A percentile compares a stretch with the other conserved stretches of the same genome.
Evolutionary conservation across 30 jellyfish, hydroid and myxozoan species (phyloP).

Genomic region (Turritopsis dohrnii): DNA sequence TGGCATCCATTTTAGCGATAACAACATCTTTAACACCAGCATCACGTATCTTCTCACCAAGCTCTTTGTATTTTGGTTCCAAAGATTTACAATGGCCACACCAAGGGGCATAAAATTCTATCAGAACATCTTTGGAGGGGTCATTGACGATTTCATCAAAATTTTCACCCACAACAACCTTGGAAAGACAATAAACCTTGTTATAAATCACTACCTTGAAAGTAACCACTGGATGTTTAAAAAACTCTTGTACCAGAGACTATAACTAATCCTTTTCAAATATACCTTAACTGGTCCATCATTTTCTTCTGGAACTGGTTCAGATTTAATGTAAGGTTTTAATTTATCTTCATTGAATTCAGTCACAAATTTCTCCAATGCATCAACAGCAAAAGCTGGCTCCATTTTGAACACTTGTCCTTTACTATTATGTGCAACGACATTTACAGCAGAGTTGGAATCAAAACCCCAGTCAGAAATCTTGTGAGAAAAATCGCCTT

Average conservation of each 20-base stretch:
- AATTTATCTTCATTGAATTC: conserved; percentile 62
- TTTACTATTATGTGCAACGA: conserved; percentile 28
- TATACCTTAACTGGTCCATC: conserved; percentile 94
- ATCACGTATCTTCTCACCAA: conserved; percentile 70
- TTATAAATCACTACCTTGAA: too few relatives aligned
- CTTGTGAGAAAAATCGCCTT: conserved; percentile 16
- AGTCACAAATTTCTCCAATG: conserved; percentile 53
- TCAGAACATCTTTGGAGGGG: conserved; percentile 87
- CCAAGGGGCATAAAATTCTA: conserved; percentile 98
- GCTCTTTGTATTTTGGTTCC: conserved; percentile 88
- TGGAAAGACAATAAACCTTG: background rate
- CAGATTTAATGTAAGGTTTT: conserved; percentile 90
- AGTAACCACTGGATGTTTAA: too few relatives aligned
- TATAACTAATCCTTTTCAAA: too few relatives aligned
- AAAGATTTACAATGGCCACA: conserved; percentile 94
- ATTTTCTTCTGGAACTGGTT: conserved; percentile 83
- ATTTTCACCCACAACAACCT: conserved; percentile 97
- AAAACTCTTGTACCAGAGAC: too few relatives aligned
- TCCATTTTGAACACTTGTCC: conserved; percentile 41
- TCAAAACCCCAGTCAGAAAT: conserved; percentile 34
- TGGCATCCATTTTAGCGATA: conserved; percentile 98
- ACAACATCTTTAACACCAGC: conserved; percentile 77
- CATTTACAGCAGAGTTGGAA: conserved; percentile 1
- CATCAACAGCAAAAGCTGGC: conserved; percentile 61
- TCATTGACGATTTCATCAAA: conserved; percentile 85